phyloP scores from a whole-genome alignment of 2,797 vertebrate species.

The Arrhamphus sclerolepis region DNA sequence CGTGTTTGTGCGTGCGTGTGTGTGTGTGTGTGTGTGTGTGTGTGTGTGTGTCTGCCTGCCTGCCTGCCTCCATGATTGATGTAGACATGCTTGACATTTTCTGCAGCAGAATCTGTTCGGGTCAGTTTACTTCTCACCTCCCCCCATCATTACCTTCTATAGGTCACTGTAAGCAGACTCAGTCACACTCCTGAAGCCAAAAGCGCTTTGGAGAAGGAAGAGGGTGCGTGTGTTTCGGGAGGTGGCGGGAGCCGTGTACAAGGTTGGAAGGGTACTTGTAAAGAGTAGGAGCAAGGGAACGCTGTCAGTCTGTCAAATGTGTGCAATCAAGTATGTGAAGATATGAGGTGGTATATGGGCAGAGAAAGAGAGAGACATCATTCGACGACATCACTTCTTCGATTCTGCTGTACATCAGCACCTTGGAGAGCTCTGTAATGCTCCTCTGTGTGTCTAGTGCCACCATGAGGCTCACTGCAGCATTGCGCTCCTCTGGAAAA shows the following conservation, averaged over 20 bases:
- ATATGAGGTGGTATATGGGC: conserved; percentile 60
- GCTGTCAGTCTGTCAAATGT: conserved; percentile 63
- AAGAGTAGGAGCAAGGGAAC: conserved; percentile 47
- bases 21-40: conserved; percentile 21
- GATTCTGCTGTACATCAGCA: conserved; percentile 69
- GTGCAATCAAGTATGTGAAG: conserved; percentile 68
- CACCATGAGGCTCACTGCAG: conserved; percentile 59
- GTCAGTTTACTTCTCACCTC: conserved; percentile 75
- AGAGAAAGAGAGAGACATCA: conserved; percentile 65
- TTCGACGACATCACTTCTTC: conserved; percentile 60
- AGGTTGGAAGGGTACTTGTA: conserved; percentile 60
- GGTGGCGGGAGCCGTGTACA: conserved; percentile 41
- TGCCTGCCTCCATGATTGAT: conserved; percentile 63
- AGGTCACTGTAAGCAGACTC: conserved; percentile 71
- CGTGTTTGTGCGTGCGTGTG: conserved; percentile 26
- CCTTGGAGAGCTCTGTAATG: conserved; percentile 60
- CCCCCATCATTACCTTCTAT: conserved; percentile 68
- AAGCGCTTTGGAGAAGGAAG: conserved; percentile 32
- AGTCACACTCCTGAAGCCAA: conserved; percentile 42
- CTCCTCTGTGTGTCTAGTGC: conserved; percentile 59
- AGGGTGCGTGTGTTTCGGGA: conserved; percentile 12
- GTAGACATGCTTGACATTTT: conserved; percentile 74
- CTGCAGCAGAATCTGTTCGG: conserved; percentile 65
- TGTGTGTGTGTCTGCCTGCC: conserved; percentile 13
- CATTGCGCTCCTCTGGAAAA: conserved; percentile 26